These are phyloP conservation scores for Passer domesticus DNA, from an alignment of 2,113 vertebrate genomes.

Conservation along the genomic window DNA sequence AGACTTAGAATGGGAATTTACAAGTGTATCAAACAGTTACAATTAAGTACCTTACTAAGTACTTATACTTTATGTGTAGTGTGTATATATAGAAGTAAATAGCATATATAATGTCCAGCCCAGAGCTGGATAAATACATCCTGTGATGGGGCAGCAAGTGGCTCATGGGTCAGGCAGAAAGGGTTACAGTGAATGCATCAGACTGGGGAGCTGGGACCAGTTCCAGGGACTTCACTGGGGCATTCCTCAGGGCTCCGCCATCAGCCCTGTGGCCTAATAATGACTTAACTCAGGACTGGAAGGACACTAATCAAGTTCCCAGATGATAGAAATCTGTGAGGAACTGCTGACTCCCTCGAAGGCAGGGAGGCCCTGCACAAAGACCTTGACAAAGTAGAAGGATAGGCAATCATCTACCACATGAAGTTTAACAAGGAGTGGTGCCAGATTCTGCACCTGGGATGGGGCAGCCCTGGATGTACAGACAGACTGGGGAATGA, in stretches of 20 bases:
- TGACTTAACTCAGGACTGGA: neutral
- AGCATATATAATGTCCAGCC: neutral
- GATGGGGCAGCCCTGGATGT: neutral
- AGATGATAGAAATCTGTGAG: neutral
- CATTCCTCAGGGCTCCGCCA: neutral
- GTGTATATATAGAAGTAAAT: neutral
- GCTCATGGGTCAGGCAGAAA: neutral
- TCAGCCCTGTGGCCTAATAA: neutral
- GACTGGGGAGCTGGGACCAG: too few species aligned
- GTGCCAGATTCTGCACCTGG: neutral
- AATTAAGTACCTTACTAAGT: neutral
- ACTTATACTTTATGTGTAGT: neutral
- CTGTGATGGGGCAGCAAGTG: neutral
- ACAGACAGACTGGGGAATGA: neutral
- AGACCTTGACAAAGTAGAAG: rapidly evolving
- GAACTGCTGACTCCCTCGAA: neutral
- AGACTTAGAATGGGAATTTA: neutral
- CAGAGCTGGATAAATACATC: neutral
- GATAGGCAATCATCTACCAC: neutral
- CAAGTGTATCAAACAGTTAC: neutral
- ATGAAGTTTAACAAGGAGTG: rapidly evolving
- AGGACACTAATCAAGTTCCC: neutral
- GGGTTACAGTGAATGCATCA: neutral
- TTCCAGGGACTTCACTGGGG: neutral
- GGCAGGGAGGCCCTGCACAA: too few species aligned